Evolutionary conservation across 2,888 invertebrate species (phyloP).

Genomic region (Athalia circularis): DNA sequence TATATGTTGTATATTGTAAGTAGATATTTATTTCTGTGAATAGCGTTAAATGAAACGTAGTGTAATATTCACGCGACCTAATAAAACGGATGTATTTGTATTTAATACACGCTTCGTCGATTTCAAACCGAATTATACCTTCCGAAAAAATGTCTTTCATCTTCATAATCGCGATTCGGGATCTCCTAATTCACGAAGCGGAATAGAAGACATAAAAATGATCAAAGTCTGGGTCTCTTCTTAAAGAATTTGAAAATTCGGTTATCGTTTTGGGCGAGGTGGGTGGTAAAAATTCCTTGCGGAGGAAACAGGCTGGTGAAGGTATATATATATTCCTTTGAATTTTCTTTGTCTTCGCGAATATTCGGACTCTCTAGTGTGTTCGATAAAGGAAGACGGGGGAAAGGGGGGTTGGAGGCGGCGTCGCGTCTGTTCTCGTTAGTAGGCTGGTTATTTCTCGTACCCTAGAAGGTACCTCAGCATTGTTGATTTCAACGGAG

Average conservation of each 20-base stretch:
- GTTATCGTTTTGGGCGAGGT: neutral
- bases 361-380: slow-evolving; percentile 20
- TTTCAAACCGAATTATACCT: no score
- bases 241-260: no score
- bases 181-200: no score
- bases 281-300: neutral
- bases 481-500: slow-evolving; percentile 58
- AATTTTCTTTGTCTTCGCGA: slow-evolving; percentile 9
- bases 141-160: neutral
- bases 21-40: slow-evolving; percentile 40
- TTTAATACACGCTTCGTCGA: neutral
- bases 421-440: slow-evolving; percentile 54
- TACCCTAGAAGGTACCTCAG: slow-evolving; percentile 50
- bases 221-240: no score
- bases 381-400: neutral
- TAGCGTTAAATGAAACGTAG: slow-evolving; percentile 3
- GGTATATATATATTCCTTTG: neutral
- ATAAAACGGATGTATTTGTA: slow-evolving; percentile 25
- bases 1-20: slow-evolving; percentile 33
- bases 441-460: slow-evolving; percentile 59
- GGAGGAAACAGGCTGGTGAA: neutral
- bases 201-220: no score
- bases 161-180: no score
- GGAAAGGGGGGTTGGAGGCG: slow-evolving; percentile 1
- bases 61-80: slow-evolving; percentile 8